Evolutionary conservation across 2,113 vertebrate genomes (phyloP).

Genomic region (Dromaius novaehollandiae): DNA sequence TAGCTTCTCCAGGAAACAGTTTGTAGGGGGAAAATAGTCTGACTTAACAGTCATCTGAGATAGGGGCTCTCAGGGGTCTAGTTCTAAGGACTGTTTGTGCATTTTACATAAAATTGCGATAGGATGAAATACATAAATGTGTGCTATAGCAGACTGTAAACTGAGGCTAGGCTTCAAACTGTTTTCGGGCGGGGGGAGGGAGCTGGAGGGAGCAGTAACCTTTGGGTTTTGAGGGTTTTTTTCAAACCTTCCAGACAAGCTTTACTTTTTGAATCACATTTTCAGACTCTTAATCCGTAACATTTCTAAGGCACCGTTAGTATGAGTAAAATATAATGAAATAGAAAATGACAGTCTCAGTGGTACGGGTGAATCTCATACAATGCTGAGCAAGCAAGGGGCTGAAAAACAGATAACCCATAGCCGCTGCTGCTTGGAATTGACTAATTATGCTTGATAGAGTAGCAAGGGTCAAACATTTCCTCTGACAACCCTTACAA

Average conservation of each 20-base stretch:
- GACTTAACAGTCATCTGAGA: background rate
- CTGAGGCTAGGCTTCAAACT: background rate
- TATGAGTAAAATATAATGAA: background rate
- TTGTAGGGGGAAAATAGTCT: accelerated
- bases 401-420: background rate
- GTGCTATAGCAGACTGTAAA: background rate
- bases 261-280: background rate
- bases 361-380: background rate
- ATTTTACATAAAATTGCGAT: background rate
- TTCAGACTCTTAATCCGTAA: background rate
- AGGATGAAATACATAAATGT: background rate
- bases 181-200: background rate
- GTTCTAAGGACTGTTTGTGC: background rate
- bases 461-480: background rate
- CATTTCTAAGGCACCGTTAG: background rate
- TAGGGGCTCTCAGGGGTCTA: accelerated
- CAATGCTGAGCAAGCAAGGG: background rate
- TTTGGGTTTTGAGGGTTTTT: background rate
- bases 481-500: background rate
- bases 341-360: background rate
- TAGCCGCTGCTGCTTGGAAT: background rate
- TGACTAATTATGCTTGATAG: constrained; percentile 31
- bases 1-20: background rate
- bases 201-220: background rate
- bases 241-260: background rate